Percentiles rank a stretch among this genome's conserved stretches.
Evolutionary conservation across 2,113 vertebrate species (phyloP).

Genomic region (Passer domesticus): DNA sequence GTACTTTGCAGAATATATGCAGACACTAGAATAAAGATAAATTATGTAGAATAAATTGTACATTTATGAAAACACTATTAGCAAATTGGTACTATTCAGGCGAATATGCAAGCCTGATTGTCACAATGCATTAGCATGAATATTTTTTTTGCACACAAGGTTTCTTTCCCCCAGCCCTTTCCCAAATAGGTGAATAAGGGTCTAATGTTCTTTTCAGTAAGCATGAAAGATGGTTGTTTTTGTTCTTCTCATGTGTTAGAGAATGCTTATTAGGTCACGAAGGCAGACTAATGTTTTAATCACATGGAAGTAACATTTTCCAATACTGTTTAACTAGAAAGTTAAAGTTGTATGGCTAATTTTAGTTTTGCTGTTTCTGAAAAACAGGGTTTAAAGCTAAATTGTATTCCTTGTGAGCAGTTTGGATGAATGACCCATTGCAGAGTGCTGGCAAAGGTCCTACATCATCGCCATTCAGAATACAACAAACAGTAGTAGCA

Average conservation of each 20-base stretch:
- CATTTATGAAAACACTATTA: not conserved
- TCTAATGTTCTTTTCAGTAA: not conserved
- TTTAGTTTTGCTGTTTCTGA: not conserved
- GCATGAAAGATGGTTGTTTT: not conserved
- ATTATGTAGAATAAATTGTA: not conserved
- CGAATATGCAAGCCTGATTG: not conserved
- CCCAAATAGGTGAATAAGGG: not conserved
- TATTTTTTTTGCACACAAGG: rapidly evolving
- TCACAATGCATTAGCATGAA: not conserved
- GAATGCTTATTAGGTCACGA: not conserved
- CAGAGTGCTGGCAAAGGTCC: not conserved
- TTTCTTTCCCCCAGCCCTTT: not conserved
- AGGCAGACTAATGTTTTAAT: not conserved
- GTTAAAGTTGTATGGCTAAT: not conserved
- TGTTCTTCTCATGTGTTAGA: not conserved
- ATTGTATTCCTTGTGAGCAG: not conserved
- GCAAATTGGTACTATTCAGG: not conserved
- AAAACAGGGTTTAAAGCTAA: not conserved
- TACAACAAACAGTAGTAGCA: not conserved
- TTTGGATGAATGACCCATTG: not conserved
- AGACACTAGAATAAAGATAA: not conserved
- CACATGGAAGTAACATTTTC: not conserved
- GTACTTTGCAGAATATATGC: not conserved
- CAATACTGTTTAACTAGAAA: not conserved
- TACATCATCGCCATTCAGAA: rapidly evolving